Evolutionary conservation across 2,797 vertebrate species (phyloP), one percentile per base, ranked within the genome.

Genomic region (Manis javanica): DNA sequence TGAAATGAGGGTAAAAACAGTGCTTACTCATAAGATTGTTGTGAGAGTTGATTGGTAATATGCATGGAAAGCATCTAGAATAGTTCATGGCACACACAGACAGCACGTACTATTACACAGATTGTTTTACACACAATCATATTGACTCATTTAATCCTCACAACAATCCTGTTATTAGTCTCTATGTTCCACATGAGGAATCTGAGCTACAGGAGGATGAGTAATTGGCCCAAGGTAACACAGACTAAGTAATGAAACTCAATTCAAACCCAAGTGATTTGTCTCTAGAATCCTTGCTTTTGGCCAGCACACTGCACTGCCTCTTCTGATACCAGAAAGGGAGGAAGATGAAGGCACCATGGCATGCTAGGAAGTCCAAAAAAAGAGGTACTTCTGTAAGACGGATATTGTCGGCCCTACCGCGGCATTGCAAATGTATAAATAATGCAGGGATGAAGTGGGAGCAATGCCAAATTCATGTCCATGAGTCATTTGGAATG

Each of bases 291-390:
- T 15, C 6, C 12, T 42, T 84, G 4, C 3, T 68, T 77, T 86
- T 92, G 39, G 26, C 19, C 15, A 18, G 24, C 23, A 53, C 14
- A 24, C 31, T 29, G 31, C 19, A 57, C 51, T 63, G 23, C n/a
- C 6, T 77, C 37, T 94, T 77, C 46, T 92, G n/a, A 79, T 94
- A 55, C 49, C 90, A 95, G 77, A 57, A 91, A 78, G 61, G 59
- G 57, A 91, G 19, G 31, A 64, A 59, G 57, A 39, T 63, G 23
- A 46, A 72, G 29, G 4, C 55, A 8, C 49, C 31, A 64, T 29
- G 18, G 19, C 42, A 46, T 69, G 8, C 24, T 55, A 24, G 26
- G n/a, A 68, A n/a, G 34, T 53, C 42, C n/a, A 16, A 82, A 49
- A 26, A 39, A 61, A 53, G 39, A 39, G 15, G 24, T 42, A 34